Evolutionary conservation across 2,888 invertebrate genomes (phyloP), one percentile per base, ranked within the genome.

Genomic region (Balanococcus diminutus): DNA sequence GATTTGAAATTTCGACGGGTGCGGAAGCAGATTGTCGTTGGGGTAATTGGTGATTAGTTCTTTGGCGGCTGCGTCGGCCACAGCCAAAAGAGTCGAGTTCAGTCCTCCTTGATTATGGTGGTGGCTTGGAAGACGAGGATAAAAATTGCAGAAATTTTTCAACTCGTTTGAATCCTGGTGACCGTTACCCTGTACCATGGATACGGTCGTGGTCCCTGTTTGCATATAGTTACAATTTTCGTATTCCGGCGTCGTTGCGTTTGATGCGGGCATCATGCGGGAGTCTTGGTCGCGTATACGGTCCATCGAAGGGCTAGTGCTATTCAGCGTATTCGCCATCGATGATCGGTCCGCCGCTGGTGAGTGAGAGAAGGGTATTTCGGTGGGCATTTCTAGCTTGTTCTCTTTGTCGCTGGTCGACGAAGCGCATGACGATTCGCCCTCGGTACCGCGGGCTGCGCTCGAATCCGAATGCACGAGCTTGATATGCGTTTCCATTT

Each of bases 401-500:
- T 92, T 93, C 92, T 90, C 90, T 87, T 90, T 90, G 87, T 90
- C 90, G 84, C 89, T 89, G n/a, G 89, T 88, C 31, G 89, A 88
- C 2, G 89, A 88, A 5, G 89, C 88, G 82, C 88, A 88, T 3
- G 89, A 88, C 0, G 88, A 87, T 75, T 89, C 89, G 22, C 87
- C 87, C 46, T 87, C 87, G 22, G 87, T 87, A 11, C 86, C 84
- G 32, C 67, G 84, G n/a, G 92, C 91, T 36, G 92, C 90, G 88
- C 90, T 90, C 4, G 90, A 89, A 87, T 94, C 93, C 56, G 94
- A 93, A 89, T 95, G 95, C 1, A 93, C 93, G 51, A 85, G 19
- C 89, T 94, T 94, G 86, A 96, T 96, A 90, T 97, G 96, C 19
- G 95, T 93, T 89, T 96, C 96, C 95, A 97, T 95, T 88, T 94